These are phyloP conservation scores for Antechinus flavipes DNA, from an alignment of 2,113 vertebrate genomes.

Conservation along the genomic window DNA sequence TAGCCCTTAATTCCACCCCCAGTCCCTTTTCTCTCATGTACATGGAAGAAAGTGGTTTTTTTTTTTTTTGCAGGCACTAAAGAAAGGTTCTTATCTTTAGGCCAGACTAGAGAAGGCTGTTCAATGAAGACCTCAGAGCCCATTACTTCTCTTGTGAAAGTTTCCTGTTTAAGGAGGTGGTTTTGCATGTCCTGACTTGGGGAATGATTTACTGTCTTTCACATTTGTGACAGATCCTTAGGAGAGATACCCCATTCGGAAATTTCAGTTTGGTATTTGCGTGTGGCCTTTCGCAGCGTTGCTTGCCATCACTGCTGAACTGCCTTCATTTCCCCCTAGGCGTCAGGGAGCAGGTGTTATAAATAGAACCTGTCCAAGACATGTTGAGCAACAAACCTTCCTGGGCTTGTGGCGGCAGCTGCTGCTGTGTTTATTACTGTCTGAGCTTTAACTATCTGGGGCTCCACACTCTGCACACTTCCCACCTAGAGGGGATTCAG, in stretches of 20 bases:
- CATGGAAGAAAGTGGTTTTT: neutral
- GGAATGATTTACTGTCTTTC: neutral
- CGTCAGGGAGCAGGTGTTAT: neutral
- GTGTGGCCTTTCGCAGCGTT: constrained; percentile 10
- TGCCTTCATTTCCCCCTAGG: constrained; percentile 16
- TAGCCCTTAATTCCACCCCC: neutral
- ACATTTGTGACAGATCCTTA: neutral
- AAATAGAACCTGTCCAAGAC: constrained; percentile 14
- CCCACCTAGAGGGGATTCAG: neutral
- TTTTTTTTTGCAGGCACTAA: neutral
- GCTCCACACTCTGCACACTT: neutral
- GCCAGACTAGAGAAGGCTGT: neutral
- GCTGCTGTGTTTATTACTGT: constrained; percentile 19
- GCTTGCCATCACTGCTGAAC: neutral
- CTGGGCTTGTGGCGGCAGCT: constrained; percentile 6
- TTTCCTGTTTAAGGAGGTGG: neutral
- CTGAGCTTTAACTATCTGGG: neutral
- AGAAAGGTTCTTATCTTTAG: neutral
- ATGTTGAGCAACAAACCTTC: constrained; percentile 2
- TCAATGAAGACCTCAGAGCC: neutral
- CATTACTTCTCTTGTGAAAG: neutral
- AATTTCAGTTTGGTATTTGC: neutral
- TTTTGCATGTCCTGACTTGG: neutral
- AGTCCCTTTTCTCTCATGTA: neutral
- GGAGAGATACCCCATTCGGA: neutral